These are phyloP conservation scores for Phylloscopus collybita DNA, from an alignment of 2,797 vertebrate genomes.

Conservation along the genomic window DNA sequence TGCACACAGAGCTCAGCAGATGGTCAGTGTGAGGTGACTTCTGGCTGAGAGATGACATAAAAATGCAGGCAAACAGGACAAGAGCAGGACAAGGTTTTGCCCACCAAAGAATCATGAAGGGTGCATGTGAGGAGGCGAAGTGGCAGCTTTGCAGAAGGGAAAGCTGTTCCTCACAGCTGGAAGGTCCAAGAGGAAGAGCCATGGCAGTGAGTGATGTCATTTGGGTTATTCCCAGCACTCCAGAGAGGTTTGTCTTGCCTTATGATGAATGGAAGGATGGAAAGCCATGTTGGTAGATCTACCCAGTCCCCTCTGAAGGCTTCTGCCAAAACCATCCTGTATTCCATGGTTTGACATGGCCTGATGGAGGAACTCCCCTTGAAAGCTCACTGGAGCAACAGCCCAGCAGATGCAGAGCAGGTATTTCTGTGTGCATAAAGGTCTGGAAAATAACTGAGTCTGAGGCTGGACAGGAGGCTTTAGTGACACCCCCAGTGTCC, in stretches of 20 bases:
- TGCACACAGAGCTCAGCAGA: neutral
- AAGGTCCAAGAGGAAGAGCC: neutral
- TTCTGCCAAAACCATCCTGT: neutral
- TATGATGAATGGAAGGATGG: neutral
- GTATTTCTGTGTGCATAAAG: neutral
- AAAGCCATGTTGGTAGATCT: neutral
- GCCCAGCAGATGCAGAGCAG: neutral
- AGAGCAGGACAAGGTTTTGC: neutral
- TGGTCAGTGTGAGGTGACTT: neutral
- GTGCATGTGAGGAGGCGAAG: fast-evolving
- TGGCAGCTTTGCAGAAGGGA: neutral
- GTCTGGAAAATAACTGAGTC: neutral
- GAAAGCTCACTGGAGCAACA: neutral
- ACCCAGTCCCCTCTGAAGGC: neutral
- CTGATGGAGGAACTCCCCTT: neutral
- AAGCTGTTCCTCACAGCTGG: neutral
- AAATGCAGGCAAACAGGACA: neutral
- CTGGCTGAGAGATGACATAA: neutral
- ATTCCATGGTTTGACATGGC: neutral
- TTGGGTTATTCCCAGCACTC: neutral
- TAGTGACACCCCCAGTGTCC: neutral
- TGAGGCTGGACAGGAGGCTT: neutral
- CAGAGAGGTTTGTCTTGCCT: neutral
- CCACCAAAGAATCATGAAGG: neutral
- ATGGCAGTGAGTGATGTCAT: neutral